These are phyloP conservation scores for Morpho helenor DNA, from an alignment of 2,888 invertebrate species.

Conservation along the genomic window DNA sequence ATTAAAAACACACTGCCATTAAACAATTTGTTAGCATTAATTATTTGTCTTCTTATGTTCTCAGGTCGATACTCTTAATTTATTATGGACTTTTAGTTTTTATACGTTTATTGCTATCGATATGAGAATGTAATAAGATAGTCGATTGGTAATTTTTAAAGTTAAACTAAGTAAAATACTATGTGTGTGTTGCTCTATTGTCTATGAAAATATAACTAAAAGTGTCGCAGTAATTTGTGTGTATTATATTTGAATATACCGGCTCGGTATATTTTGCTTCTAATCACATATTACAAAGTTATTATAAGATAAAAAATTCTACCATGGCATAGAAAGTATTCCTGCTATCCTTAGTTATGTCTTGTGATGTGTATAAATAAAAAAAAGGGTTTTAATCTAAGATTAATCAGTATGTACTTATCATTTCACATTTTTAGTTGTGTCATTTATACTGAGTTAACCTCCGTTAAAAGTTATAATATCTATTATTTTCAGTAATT, in stretches of 20 bases:
- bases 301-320: not conserved
- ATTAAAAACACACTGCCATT: constrained; percentile 59
- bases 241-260: constrained; percentile 28
- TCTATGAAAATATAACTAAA: constrained; percentile 31
- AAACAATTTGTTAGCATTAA: constrained; percentile 30
- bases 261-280: constrained; percentile 20
- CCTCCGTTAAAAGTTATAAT: too few species aligned
- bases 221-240: constrained; percentile 32
- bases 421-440: too few species aligned
- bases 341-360: not conserved
- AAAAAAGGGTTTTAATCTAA: too few species aligned
- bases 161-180: constrained; percentile 31
- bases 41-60: constrained; percentile 14
- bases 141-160: constrained; percentile 30
- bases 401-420: too few species aligned
- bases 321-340: not conserved
- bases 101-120: constrained; percentile 2
- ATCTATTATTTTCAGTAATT: too few species aligned
- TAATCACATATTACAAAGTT: constrained; percentile 22
- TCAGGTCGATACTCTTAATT: constrained; percentile 17
- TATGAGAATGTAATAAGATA: constrained; percentile 16
- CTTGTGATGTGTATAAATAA: too few species aligned
- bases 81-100: constrained; percentile 6
- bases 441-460: too few species aligned
- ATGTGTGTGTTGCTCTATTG: constrained; percentile 37